A percentile compares a stretch with the other conserved stretches of the same genome.
phyloP scores from a whole-genome alignment of 2,888 invertebrate genomes.

The Ashinkailepas kermadecensis region DNA sequence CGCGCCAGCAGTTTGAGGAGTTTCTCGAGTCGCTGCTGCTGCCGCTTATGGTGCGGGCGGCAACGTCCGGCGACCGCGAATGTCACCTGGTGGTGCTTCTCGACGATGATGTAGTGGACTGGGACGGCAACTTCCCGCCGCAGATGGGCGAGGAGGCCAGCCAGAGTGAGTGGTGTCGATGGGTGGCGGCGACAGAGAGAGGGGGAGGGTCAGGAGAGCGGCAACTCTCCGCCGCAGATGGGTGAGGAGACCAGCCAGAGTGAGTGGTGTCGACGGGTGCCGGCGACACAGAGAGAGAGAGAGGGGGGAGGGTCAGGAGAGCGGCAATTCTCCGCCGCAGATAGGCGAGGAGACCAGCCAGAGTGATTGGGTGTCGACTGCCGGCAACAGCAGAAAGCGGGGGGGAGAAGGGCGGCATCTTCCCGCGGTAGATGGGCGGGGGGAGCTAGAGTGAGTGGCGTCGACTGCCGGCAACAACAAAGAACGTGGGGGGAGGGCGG shows the following conservation, averaged over 20 bases:
- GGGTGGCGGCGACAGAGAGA: too few species aligned
- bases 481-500: too few species aligned
- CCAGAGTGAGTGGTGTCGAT: constrained; percentile 59
- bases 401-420: background rate
- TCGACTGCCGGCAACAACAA: too few species aligned
- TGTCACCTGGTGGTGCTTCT: constrained; percentile 93
- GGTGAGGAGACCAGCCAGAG: constrained; percentile 98
- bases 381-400: background rate
- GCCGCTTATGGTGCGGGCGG: constrained; percentile 91
- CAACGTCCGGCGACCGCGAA: constrained; percentile 90
- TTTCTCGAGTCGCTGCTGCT: constrained; percentile 92
- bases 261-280: constrained; percentile 41
- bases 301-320: too few species aligned
- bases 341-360: constrained; percentile 99
- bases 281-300: too few species aligned
- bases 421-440: too few species aligned
- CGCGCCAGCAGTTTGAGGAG: constrained; percentile 88
- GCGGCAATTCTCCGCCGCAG: constrained; percentile 94
- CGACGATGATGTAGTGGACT: constrained; percentile 92
- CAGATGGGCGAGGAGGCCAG: constrained; percentile 99
- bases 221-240: constrained; percentile 98
- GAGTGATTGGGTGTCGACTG: constrained; percentile 50
- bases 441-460: too few species aligned
- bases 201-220: constrained; percentile 40
- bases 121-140: constrained; percentile 99